Conservation (phyloP, 2,113 vertebrate species). For the Galemys pyrenaicus region DNA sequence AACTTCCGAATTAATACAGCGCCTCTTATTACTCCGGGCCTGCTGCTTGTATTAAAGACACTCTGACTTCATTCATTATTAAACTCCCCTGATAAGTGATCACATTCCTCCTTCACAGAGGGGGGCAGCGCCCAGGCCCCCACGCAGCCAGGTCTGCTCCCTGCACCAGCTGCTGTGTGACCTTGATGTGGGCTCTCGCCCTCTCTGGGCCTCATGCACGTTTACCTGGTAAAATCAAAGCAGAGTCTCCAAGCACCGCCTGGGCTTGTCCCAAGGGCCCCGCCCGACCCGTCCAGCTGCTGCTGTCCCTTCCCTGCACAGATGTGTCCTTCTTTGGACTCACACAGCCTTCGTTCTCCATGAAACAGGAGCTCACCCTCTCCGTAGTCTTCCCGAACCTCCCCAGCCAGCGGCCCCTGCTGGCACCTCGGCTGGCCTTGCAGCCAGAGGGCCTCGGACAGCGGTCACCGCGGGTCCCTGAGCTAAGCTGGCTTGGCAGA, state of each 20-base stretch:
- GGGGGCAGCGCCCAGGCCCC: neutral
- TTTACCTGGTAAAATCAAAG: neutral
- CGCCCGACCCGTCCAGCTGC: neutral
- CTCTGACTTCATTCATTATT: conserved; percentile 78
- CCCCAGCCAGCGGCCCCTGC: neutral
- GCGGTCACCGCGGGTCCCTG: neutral
- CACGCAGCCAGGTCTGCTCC: neutral
- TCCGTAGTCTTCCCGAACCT: neutral
- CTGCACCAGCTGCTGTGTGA: conserved; percentile 47
- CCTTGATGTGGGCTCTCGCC: conserved; percentile 28
- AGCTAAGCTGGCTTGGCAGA: neutral
- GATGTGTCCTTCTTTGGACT: neutral
- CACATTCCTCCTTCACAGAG: conserved; percentile 32
- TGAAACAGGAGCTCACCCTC: rapidly evolving
- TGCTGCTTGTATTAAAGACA: conserved; percentile 79
- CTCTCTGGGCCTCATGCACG: conserved; percentile 34
- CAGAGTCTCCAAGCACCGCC: neutral
- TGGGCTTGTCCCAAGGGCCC: neutral
- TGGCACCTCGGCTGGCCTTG: neutral
- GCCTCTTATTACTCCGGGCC: conserved; percentile 76
- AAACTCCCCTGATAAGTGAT: conserved; percentile 70
- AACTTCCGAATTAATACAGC: conserved; percentile 81
- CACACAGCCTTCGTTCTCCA: neutral
- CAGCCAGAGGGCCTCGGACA: neutral
- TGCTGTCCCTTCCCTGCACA: neutral